Evolutionary conservation across 2,797 vertebrate genomes (phyloP).

Genomic region (Pipistrellus pygmaeus): DNA sequence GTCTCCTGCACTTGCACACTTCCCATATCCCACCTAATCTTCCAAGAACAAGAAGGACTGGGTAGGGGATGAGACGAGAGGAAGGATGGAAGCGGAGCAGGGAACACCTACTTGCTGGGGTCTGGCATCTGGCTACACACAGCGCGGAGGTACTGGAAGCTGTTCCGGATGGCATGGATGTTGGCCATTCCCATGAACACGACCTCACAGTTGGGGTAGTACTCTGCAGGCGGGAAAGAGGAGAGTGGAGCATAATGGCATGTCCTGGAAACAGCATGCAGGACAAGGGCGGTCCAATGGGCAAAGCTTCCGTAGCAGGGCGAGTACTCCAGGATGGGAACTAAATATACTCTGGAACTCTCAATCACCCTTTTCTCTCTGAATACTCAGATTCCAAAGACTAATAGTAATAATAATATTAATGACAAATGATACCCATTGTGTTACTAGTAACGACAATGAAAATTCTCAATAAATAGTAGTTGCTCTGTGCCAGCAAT

Average conservation of each 20-base stretch:
- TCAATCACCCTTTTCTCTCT: background rate
- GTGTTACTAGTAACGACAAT: background rate
- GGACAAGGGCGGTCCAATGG: background rate
- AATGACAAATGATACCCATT: background rate
- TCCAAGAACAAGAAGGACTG: background rate
- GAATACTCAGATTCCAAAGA: background rate
- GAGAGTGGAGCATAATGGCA: background rate
- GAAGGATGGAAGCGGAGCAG: background rate
- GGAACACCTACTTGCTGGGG: conserved; percentile 96
- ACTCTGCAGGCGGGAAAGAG: conserved; percentile 89
- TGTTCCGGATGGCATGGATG: conserved; percentile 99
- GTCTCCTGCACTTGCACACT: background rate
- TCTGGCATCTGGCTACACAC: conserved; percentile 99
- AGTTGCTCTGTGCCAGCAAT: background rate
- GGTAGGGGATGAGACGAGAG: background rate
- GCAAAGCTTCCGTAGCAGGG: background rate
- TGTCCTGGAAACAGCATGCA: background rate
- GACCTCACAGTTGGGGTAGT: conserved; percentile 99
- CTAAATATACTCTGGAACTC: conserved; percentile 2
- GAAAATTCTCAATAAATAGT: conserved; percentile 33
- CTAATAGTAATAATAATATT: background rate
- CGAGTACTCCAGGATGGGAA: background rate
- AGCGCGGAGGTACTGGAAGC: conserved; percentile 96
- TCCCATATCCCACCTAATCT: background rate
- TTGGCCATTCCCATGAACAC: conserved; percentile 99